Percentiles rank a stretch among this genome's conserved stretches.
Conservation (phyloP, 1,140 invertebrate genomes). For the Marisa cornuarietis region DNA sequence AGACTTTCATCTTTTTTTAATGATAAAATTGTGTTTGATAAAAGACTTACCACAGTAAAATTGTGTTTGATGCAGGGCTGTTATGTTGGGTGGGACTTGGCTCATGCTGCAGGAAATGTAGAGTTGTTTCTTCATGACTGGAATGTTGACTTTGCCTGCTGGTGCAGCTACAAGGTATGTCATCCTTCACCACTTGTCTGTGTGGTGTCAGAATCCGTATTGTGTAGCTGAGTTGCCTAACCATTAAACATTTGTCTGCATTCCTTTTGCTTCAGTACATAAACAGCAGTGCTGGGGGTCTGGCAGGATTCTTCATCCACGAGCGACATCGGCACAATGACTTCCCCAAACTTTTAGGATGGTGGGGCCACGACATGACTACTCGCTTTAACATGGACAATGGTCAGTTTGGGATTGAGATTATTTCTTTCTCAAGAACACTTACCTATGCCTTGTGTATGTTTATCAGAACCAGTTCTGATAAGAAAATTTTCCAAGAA, state of each 20-base stretch:
- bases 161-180: constrained; percentile 75
- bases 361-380: constrained; percentile 68
- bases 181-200: too few species aligned
- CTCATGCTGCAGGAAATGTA: constrained; percentile 75
- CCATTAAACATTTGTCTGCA: too few species aligned
- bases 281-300: constrained; percentile 71
- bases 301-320: constrained; percentile 70
- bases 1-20: too few species aligned
- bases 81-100: constrained; percentile 74
- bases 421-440: too few species aligned
- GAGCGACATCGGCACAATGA: constrained; percentile 52
- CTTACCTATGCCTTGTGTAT: too few species aligned
- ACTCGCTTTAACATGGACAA: constrained; percentile 69
- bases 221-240: too few species aligned
- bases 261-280: constrained; percentile 67
- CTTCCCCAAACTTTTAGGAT: constrained; percentile 65
- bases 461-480: too few species aligned
- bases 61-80: constrained; percentile 67
- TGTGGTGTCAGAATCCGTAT: too few species aligned
- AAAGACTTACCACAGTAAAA: too few species aligned
- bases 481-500: too few species aligned
- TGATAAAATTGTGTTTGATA: too few species aligned
- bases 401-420: constrained; percentile 45
- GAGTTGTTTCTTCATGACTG: constrained; percentile 72
- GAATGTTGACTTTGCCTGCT: constrained; percentile 75